Base-by-base conservation (phyloP, 92 coral and sea anemone genomes). In the Ricordea florida region DNA sequence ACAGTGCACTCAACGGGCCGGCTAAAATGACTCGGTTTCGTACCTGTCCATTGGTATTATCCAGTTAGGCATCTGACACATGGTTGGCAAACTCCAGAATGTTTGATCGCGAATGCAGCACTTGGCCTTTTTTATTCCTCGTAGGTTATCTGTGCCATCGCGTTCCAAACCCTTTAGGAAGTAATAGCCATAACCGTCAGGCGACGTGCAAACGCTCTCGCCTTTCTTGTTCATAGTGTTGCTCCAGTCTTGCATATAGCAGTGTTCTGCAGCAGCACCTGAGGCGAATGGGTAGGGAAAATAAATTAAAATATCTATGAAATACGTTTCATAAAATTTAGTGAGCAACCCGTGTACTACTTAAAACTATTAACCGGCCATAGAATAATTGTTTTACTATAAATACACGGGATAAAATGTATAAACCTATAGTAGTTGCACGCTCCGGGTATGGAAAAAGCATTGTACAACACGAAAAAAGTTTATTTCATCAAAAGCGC, bases 61-160 rank as follows among this genome's bases (percentile, higher is more conserved):
- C 91, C 91, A 86, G 27, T 86, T 83, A 22, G 83, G 79, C 22
- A 71, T 76, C 65, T 55, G 46, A 22, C 91, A 86, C 21, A 30
- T 42, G 15, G 83, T 81, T 22, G 91, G 87, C 4, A 42, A 67
- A 48, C 61, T 66, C 72, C 66, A 66, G 72, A 71, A 86, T 0
- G 87, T 85, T 34, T 17, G 48, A 21, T 85, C 69, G 13, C 91
- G 79, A 1, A 22, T 38, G 21, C 91, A 86, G 28, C 87, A 86
- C 34, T 62, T 73, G n/a, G 80, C 91, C 47, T 61, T 53, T 33
- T 74, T 79, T 29, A 86, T 65, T 38, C 64, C 76, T 13, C 9
- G 6, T 15, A 86, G 40, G 29, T 66, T 32, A 38, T 80, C 73
- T 5, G 29, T 67, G 31, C 74, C 37, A 33, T 29, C 51, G 38